Evolutionary conservation across 2,797 vertebrate genomes (phyloP).

Genomic region (Threskiornis aethiopicus): DNA sequence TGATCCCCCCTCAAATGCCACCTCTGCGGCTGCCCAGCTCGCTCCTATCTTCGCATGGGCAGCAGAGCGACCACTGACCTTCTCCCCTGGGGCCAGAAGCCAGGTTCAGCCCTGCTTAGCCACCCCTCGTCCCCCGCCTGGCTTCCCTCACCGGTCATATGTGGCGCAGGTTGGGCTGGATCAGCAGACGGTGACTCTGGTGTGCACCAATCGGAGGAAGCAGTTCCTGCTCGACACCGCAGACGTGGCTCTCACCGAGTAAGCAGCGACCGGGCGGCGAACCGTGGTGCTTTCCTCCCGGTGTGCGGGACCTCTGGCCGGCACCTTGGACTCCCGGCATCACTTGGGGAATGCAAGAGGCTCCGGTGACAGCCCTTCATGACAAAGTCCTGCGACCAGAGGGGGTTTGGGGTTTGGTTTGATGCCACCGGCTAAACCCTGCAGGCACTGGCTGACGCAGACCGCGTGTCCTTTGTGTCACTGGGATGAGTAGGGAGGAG

Average conservation of each 20-base stretch:
- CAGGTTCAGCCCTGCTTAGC: background rate
- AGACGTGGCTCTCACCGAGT: slow-evolving; percentile 88
- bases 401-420: background rate
- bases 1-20: background rate
- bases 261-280: slow-evolving; percentile 16
- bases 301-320: rapidly evolving
- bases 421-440: background rate
- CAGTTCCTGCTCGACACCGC: slow-evolving; percentile 95
- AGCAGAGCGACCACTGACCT: background rate
- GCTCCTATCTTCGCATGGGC: rapidly evolving
- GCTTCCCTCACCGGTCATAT: background rate
- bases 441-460: background rate
- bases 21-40: background rate
- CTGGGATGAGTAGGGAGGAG: background rate
- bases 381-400: background rate
- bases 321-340: rapidly evolving
- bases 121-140: background rate
- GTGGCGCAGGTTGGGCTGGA: slow-evolving; percentile 89
- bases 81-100: background rate
- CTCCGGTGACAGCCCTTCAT: background rate
- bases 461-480: rapidly evolving
- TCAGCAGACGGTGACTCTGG: slow-evolving; percentile 90
- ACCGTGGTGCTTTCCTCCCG: rapidly evolving
- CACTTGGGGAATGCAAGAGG: background rate
- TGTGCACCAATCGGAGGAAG: slow-evolving; percentile 93